These are phyloP conservation scores for Pogonus chalceus DNA, from an alignment of 1,140 invertebrate species.

Conservation along the genomic window DNA sequence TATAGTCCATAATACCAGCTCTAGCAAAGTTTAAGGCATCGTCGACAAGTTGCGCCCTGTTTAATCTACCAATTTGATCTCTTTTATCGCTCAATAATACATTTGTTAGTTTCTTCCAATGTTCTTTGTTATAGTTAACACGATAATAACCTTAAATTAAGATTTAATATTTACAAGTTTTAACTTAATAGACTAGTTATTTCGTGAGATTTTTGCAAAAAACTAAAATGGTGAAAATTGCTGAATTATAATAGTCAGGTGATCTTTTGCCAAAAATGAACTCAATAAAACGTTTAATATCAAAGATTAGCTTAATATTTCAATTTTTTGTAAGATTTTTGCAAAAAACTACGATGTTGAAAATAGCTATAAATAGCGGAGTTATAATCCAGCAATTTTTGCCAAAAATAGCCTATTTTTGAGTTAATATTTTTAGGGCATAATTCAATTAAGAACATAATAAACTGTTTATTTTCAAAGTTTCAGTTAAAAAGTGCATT, in stretches of 20 bases:
- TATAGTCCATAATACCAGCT: slow-evolving; percentile 34
- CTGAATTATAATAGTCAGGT: too few relatives aligned
- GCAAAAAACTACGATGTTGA: slow-evolving; percentile 10
- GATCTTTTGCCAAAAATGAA: slow-evolving; percentile 5
- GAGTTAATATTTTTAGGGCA: too few relatives aligned
- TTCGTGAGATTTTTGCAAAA: too few relatives aligned
- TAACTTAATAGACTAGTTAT: too few relatives aligned
- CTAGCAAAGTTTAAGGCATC: slow-evolving; percentile 58
- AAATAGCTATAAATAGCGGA: slow-evolving; percentile 3
- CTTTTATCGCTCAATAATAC: slow-evolving; percentile 40
- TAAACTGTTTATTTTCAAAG: too few relatives aligned
- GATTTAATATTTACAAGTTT: slow-evolving; percentile 17
- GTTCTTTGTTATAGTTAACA: slow-evolving; percentile 61
- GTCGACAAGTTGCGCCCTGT: slow-evolving; percentile 70
- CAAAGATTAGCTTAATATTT: slow-evolving; percentile 6
- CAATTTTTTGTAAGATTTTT: slow-evolving; percentile 16
- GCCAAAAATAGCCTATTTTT: too few relatives aligned
- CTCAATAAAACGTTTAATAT: background rate
- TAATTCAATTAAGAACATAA: too few relatives aligned
- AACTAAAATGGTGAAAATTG: too few relatives aligned
- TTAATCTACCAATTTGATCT: slow-evolving; percentile 51
- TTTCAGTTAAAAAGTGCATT: too few relatives aligned
- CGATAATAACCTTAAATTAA: slow-evolving; percentile 57
- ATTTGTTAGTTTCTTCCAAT: slow-evolving; percentile 51
- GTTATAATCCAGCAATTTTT: slow-evolving; percentile 8